phyloP scores from a whole-genome alignment of 2,113 vertebrate genomes.

The Callipepla squamata region DNA sequence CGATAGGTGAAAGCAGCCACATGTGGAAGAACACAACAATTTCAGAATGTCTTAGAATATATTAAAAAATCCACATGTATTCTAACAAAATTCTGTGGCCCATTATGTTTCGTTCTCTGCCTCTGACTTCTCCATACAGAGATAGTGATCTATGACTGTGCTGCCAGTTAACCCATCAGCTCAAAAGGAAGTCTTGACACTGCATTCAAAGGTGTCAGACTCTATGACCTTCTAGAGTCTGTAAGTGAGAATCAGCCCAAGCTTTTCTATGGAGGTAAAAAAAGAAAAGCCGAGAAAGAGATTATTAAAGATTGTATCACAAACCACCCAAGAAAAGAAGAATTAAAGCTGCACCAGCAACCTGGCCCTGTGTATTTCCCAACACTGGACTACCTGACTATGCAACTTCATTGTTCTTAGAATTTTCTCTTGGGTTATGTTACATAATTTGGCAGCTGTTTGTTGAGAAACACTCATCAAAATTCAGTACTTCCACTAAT shows the following conservation, averaged over 20 bases:
- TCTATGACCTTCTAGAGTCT: neutral
- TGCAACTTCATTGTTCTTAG: neutral
- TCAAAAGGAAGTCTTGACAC: neutral
- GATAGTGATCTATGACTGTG: neutral
- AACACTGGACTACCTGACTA: neutral
- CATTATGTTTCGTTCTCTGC: neutral
- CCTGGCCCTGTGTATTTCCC: neutral
- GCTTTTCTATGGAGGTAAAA: neutral
- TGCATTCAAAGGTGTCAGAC: neutral
- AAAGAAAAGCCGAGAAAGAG: neutral
- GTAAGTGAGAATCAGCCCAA: neutral
- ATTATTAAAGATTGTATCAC: neutral
- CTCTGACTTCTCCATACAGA: neutral
- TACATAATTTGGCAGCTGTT: neutral
- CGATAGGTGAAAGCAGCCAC: neutral
- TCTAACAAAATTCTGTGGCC: neutral
- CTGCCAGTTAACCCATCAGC: neutral
- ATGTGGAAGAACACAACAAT: neutral
- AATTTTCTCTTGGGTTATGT: neutral
- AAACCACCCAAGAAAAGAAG: neutral
- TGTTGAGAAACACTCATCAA: constrained; percentile 15
- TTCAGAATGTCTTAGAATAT: neutral
- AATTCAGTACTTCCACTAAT: neutral
- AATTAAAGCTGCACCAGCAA: neutral
- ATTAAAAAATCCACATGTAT: neutral